phyloP scores from a whole-genome alignment of 2,797 vertebrate genomes.

The Amblyopsis hoosieri region DNA sequence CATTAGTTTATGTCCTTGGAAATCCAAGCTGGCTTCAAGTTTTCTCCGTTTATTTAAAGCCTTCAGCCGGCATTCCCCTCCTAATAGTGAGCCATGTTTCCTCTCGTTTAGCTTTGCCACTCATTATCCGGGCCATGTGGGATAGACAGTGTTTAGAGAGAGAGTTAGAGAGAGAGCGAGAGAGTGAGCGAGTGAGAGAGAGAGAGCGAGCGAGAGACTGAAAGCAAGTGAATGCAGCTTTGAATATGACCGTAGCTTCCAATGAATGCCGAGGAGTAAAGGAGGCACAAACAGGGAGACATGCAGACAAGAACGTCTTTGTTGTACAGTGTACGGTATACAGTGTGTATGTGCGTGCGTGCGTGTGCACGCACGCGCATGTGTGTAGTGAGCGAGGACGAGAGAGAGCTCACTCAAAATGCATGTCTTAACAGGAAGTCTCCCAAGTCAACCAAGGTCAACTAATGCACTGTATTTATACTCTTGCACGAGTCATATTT shows the following conservation, averaged over 20 bases:
- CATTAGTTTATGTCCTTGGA: constrained; percentile 77
- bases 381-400: constrained; percentile 11
- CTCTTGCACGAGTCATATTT: background rate
- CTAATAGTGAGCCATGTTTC: constrained; percentile 78
- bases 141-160: constrained; percentile 74
- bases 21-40: constrained; percentile 76
- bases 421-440: constrained; percentile 67
- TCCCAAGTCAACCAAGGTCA: constrained; percentile 39
- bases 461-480: constrained; percentile 39
- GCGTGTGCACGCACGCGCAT: constrained; percentile 1
- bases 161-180: constrained; percentile 33
- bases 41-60: constrained; percentile 79
- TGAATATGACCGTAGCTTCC: constrained; percentile 29
- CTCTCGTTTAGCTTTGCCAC: constrained; percentile 75
- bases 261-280: constrained; percentile 52
- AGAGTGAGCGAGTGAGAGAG: constrained; percentile 25
- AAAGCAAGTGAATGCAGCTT: constrained; percentile 31
- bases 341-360: constrained; percentile 7
- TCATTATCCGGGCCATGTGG: constrained; percentile 76
- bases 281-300: constrained; percentile 58
- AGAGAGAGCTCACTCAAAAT: constrained; percentile 44
- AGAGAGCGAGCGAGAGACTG: constrained; percentile 2
- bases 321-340: constrained; percentile 35
- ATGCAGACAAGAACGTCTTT: constrained; percentile 67
- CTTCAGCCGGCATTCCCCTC: constrained; percentile 72